These are phyloP conservation scores for Diceros bicornis DNA, from an alignment of 2,797 vertebrate genomes.

Conservation along the genomic window DNA sequence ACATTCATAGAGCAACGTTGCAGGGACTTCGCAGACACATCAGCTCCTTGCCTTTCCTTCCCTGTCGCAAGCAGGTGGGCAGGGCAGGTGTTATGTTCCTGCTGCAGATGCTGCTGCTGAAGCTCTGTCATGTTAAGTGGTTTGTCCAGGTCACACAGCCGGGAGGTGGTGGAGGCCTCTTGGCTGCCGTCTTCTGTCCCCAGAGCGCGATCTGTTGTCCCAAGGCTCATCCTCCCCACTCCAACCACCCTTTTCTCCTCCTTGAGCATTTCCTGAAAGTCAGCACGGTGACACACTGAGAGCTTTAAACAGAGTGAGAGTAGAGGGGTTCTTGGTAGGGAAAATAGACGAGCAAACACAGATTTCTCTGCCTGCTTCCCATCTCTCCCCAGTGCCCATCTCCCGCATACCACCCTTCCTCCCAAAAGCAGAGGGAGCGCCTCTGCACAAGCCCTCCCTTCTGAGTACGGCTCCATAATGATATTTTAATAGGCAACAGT, in stretches of 20 bases:
- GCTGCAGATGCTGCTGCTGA: neutral
- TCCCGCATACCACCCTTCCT: no score
- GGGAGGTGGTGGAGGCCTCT: neutral
- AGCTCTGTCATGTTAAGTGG: neutral
- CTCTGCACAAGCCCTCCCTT: neutral
- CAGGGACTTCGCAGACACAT: neutral
- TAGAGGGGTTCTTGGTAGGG: neutral
- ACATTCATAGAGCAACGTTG: neutral
- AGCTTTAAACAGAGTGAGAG: neutral
- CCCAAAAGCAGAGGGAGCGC: neutral
- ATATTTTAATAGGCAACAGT: neutral
- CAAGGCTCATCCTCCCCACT: neutral
- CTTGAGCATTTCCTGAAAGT: neutral
- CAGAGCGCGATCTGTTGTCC: neutral
- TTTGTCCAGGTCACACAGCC: conserved; percentile 8
- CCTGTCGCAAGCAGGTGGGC: neutral
- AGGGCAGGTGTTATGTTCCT: neutral
- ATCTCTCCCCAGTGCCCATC: neutral
- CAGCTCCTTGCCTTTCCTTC: neutral
- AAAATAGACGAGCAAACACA: neutral
- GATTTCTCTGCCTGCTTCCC: neutral
- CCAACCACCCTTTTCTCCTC: neutral
- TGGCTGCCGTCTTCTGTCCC: neutral
- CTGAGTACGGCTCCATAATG: neutral
- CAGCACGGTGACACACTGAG: no score